Base-by-base conservation (phyloP, 2,797 vertebrate genomes). In the Periparus ater region DNA sequence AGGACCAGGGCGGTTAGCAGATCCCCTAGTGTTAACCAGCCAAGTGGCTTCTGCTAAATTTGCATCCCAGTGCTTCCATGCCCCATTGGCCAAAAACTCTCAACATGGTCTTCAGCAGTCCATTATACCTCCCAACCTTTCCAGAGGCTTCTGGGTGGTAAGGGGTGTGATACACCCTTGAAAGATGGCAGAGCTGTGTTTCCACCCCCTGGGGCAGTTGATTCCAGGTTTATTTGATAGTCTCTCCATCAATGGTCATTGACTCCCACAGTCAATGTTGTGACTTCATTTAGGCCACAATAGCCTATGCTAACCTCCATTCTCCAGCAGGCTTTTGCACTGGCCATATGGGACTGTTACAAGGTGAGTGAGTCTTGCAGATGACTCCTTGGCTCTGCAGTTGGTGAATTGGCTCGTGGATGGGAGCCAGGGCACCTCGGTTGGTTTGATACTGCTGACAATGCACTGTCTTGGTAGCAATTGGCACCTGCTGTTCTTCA, bases 381-480 rank as follows among this genome's bases (percentile, higher is more conserved):
- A 10, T 53, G 17, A 30, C n/a, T 77, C 30, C 45, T 40, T 40
- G 58, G n/a, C 6, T 71, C 17, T 53, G 30, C 36, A 66, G 16
- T 1, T 53, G 34, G 40, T 34, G 17, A 27, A 42, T 27, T 45
- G 42, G 40, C 45, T 34, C 30, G 22, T 20, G 58, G 58, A 23
- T 34, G 66, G 36, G 17, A 65, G 45, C 51, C 79, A 57, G 51
- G 45, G 25, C 34, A 50, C 17, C 73, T 47, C 1, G 0, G 17
- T 15, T 38, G 67, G 34, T 42, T 66, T 0, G 3, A 27, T 20
- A 27, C 11, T 53, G 66, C 57, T 4, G 14, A 21, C 0, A 0
- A 29, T 25, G 29, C 45, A 12, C 26, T 15, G 26, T 54, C 66
- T 26, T 17, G 58, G 57, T 40, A 51, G 30, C 29, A 71, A 53